A percentile compares a stretch with the other conserved stretches of the same genome.
phyloP scores from a whole-genome alignment of 2,888 invertebrate genomes.

The Syrphus vitripennis region DNA sequence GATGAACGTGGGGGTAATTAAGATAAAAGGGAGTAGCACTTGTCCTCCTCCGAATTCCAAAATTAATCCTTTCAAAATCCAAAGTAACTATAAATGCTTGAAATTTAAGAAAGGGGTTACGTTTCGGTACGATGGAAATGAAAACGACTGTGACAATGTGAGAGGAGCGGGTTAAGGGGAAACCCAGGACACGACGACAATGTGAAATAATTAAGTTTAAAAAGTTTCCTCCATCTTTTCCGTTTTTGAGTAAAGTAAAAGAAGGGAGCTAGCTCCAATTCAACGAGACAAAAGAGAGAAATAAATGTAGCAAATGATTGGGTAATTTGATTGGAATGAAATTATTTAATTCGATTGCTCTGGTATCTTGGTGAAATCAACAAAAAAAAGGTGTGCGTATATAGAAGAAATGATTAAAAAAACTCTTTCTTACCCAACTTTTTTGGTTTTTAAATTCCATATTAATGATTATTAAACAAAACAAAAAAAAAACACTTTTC shows the following conservation, averaged over 20 bases:
- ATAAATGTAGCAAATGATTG: slow-evolving; percentile 77
- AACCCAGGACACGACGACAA: slow-evolving; percentile 59
- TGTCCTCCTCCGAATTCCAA: not conserved
- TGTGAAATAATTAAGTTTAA: slow-evolving; percentile 74
- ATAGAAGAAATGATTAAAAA: too few relatives aligned
- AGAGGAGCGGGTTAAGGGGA: not conserved
- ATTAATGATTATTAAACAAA: not conserved
- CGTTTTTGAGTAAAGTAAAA: slow-evolving; percentile 1
- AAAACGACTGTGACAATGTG: slow-evolving; percentile 49
- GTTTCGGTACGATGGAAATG: not conserved
- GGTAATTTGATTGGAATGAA: slow-evolving; percentile 74
- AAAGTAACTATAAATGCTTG: slow-evolving; percentile 5
- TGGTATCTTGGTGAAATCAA: not conserved
- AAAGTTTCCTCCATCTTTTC: slow-evolving; percentile 69
- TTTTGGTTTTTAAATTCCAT: slow-evolving; percentile 53
- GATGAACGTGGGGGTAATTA: slow-evolving; percentile 47
- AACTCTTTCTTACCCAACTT: slow-evolving; percentile 42
- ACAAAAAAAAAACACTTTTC: slow-evolving; percentile 22
- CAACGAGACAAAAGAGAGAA: slow-evolving; percentile 62
- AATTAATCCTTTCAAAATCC: slow-evolving; percentile 55
- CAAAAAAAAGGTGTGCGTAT: not conserved
- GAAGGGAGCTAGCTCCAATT: not conserved
- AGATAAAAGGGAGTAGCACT: slow-evolving; percentile 13
- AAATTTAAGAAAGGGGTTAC: slow-evolving; percentile 38
- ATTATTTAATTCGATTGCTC: slow-evolving; percentile 69